Conservation (phyloP, 1,140 invertebrate species). For the Drosophila mayri region DNA sequence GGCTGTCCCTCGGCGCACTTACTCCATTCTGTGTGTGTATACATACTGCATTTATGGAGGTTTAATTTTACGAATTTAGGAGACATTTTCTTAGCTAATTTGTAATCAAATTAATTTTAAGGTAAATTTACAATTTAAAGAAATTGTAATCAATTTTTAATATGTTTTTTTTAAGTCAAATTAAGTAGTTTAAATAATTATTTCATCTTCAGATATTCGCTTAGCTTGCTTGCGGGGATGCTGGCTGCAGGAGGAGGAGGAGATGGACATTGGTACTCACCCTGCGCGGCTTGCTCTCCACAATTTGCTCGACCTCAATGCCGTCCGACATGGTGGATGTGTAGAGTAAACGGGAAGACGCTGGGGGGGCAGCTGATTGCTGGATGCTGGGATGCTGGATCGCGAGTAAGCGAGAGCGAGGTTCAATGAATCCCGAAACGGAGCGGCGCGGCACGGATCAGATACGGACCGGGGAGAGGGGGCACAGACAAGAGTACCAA, state of each 20-base stretch:
- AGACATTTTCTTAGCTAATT: not conserved
- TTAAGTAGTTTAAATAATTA: not conserved
- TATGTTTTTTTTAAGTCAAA: not conserved
- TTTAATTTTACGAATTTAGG: not conserved
- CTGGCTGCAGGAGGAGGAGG: conserved; percentile 4
- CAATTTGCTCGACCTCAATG: conserved; percentile 84
- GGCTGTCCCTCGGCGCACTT: conserved; percentile 56
- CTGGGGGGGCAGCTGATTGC: conserved; percentile 22
- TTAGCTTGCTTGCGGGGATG: not conserved
- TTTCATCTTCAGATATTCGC: too few species aligned
- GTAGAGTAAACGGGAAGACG: conserved; percentile 20
- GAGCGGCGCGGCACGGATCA: conserved; percentile 2
- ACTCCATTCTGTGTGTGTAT: conserved; percentile 45
- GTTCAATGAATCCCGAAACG: conserved; percentile 16
- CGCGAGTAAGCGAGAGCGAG: conserved; percentile 10
- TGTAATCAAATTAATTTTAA: too few species aligned
- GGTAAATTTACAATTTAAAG: too few species aligned
- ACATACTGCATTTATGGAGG: conserved; percentile 18
- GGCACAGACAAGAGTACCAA: conserved; percentile 4
- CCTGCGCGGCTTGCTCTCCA: conserved; percentile 83
- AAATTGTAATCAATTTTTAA: not conserved
- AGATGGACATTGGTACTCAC: conserved; percentile 57
- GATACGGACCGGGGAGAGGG: conserved; percentile 1
- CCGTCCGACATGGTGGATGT: conserved; percentile 78
- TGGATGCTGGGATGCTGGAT: conserved; percentile 15